Conservation (phyloP, 2,797 vertebrate species). For the Threskiornis aethiopicus region DNA sequence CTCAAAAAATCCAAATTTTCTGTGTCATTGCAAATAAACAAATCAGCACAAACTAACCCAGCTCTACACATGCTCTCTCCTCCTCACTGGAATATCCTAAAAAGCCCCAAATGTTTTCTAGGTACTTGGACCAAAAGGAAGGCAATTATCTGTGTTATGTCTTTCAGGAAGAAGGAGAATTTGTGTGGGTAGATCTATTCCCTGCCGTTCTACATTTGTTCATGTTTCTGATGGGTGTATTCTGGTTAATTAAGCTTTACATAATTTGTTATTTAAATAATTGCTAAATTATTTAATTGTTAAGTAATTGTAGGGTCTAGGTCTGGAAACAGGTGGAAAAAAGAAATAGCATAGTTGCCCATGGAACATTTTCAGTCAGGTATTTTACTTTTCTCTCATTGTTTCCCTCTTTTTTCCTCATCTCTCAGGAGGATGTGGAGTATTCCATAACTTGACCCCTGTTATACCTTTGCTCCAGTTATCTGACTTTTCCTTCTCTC, state of each 20-base stretch:
- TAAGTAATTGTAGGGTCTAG: neutral
- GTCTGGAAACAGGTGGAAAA: neutral
- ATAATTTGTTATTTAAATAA: constrained; percentile 38
- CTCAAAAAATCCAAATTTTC: neutral
- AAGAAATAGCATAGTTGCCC: neutral
- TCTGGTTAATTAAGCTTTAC: constrained; percentile 15
- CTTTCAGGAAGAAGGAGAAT: neutral
- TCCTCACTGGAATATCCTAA: neutral
- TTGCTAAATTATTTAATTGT: neutral
- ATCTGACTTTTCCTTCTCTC: neutral
- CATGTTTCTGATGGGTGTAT: neutral
- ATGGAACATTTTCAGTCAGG: neutral
- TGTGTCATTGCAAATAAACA: neutral
- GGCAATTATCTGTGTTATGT: neutral
- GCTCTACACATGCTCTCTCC: neutral
- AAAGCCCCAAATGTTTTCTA: neutral
- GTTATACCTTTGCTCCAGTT: neutral
- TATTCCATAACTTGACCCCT: neutral
- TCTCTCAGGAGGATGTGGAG: neutral
- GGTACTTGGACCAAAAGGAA: neutral
- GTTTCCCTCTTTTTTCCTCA: neutral
- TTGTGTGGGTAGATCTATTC: constrained; percentile 12
- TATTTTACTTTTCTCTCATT: neutral
- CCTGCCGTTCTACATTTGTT: constrained; percentile 20
- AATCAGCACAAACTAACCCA: neutral